Evolutionary conservation across 2,113 vertebrate species (phyloP), one percentile per base, ranked within the genome.

Genomic region (Cyprinodon tularosa): DNA sequence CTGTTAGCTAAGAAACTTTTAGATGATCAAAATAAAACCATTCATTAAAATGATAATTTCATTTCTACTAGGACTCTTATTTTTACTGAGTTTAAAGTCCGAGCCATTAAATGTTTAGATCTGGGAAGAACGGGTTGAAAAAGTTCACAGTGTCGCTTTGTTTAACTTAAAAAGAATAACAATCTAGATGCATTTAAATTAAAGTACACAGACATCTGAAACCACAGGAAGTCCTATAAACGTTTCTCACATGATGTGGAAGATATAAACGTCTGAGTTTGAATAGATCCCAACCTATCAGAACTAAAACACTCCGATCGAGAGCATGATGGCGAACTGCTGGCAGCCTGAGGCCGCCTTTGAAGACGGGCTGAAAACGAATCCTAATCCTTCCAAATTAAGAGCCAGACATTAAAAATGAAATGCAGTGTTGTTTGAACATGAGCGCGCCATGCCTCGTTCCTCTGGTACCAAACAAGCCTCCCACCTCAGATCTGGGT

Each of bases 401-500:
- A 60, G 42, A 69, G 48, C 9, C 14, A 71, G n/a, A 63, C 29
- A 81, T 4, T 14, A 47, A 47, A 62, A 47, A 10, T n/a, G 3
- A 77, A 82, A 40, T 1, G 29, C 48, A 42, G 68, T 57, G 45
- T 15, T 4, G 38, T 72, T 80, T 45, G 71, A 80, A 29, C 76
- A 1, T 42, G 29, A 71, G 63, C 61, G 40, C 10, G 64, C 67
- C 12, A 63, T 68, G 48, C 71, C 48, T 77, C 13, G 61, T 53
- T 80, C 66, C 71, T 81, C 40, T 37, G 40, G 60, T 37, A 71
- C 44, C 37, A 63, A 78, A 74, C 73, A 78, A 69, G 71, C 22
- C 66, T 53, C 71, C 77, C 70, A 83, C 72, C 67, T 76, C 65
- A 8, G 50, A 76, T 84, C 81, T 50, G 80, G 79, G 83, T 89